Conservation (phyloP, 1,140 invertebrate species). For the Sesamia nonagrioides region DNA sequence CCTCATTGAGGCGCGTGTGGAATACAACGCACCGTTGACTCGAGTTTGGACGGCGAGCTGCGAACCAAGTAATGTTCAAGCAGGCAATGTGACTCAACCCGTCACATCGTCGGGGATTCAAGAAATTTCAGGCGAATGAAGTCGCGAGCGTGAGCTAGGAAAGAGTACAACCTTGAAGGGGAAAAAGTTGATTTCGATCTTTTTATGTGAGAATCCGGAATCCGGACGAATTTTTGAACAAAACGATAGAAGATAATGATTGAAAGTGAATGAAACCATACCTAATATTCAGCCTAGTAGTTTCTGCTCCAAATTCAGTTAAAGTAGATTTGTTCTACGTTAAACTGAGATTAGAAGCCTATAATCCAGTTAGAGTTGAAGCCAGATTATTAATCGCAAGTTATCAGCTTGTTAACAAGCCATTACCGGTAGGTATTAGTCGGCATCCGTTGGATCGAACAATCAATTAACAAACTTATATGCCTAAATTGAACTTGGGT, state of each 20-base stretch:
- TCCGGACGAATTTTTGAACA: background rate
- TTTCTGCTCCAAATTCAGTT: background rate
- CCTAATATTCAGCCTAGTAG: background rate
- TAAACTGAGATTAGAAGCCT: constrained; percentile 17
- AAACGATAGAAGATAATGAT: background rate
- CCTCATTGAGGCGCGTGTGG: no score
- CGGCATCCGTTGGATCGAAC: constrained; percentile 6
- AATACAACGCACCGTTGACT: no score
- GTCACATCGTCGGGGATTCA: no score
- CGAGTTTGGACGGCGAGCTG: no score
- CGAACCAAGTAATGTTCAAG: no score
- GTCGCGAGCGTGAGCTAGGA: no score
- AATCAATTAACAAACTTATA: background rate
- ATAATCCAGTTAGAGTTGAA: constrained; percentile 19
- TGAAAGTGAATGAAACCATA: background rate
- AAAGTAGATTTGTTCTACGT: background rate
- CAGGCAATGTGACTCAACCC: no score
- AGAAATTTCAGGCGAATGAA: no score
- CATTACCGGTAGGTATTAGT: constrained; percentile 21
- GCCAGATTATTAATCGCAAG: constrained; percentile 17
- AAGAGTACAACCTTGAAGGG: no score
- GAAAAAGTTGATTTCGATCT: no score
- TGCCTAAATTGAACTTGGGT: background rate
- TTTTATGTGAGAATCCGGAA: background rate
- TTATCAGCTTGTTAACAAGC: constrained; percentile 30